Conservation (phyloP, 1,140 invertebrate genomes). For the Dendroctonus ponderosae region DNA sequence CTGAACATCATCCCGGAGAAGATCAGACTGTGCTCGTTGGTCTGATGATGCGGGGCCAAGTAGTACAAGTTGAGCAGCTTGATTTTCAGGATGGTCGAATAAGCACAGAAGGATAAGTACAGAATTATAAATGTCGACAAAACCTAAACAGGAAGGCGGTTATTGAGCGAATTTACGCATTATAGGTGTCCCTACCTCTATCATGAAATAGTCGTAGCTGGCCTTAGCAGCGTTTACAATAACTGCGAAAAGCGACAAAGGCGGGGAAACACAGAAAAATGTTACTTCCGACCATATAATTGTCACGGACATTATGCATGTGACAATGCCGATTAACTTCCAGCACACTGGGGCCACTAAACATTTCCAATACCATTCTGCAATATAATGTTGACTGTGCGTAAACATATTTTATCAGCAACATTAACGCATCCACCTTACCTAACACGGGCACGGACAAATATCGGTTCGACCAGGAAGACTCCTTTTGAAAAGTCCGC, state of each 20-base stretch:
- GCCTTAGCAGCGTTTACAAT: slow-evolving; percentile 79
- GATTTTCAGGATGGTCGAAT: slow-evolving; percentile 96
- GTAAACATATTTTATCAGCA: background rate
- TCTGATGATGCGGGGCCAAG: slow-evolving; percentile 94
- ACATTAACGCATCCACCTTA: slow-evolving; percentile 46
- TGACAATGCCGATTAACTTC: slow-evolving; percentile 69
- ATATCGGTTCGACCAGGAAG: slow-evolving; percentile 57
- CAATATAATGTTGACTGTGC: slow-evolving; percentile 39
- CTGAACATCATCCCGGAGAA: slow-evolving; percentile 98
- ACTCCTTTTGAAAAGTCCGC: slow-evolving; percentile 65
- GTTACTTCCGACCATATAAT: slow-evolving; percentile 99
- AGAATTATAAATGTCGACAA: slow-evolving; percentile 87
- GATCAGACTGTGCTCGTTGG: slow-evolving; percentile 97
- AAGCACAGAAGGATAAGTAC: slow-evolving; percentile 96
- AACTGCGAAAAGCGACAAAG: slow-evolving; percentile 92
- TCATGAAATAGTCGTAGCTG: slow-evolving; percentile 90
- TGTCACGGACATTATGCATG: slow-evolving; percentile 77
- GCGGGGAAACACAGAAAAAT: slow-evolving; percentile 89
- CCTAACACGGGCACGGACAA: slow-evolving; percentile 68
- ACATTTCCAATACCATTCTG: slow-evolving; percentile 97
- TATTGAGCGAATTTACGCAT: slow-evolving; percentile 6
- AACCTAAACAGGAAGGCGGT: slow-evolving; percentile 57
- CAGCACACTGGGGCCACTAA: slow-evolving; percentile 72
- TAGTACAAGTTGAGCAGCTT: slow-evolving; percentile 96
- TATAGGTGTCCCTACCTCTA: slow-evolving; percentile 72